A percentile compares a stretch with the other conserved stretches of the same genome.
Conservation (phyloP, 2,888 invertebrate genomes). For the Eupithecia tripunctaria region DNA sequence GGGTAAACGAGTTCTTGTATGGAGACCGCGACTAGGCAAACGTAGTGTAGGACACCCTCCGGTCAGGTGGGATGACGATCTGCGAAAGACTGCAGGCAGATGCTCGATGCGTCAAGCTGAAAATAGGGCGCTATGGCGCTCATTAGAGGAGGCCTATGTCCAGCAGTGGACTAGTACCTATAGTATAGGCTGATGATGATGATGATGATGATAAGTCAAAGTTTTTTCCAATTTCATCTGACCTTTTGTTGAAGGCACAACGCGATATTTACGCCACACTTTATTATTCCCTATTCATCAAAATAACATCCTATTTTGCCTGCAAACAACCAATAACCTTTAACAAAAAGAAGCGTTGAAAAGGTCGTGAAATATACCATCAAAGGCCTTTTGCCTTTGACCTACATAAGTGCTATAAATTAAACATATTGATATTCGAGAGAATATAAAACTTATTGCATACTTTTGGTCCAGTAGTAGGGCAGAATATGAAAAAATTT, state of each 20-base stretch:
- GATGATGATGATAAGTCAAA: too few species aligned
- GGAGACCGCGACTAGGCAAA: too few species aligned
- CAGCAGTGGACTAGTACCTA: too few species aligned
- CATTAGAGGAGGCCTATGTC: too few species aligned
- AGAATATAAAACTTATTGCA: background rate
- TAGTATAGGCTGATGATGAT: too few species aligned
- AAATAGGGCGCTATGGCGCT: too few species aligned
- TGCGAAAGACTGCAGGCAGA: too few species aligned
- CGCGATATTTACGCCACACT: constrained; percentile 2
- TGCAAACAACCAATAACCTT: constrained; percentile 22
- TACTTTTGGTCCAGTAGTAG: background rate
- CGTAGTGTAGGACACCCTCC: too few species aligned
- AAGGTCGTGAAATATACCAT: constrained; percentile 14
- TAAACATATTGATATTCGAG: constrained; percentile 34
- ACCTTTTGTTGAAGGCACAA: background rate
- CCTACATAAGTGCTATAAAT: constrained; percentile 44
- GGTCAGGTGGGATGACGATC: too few species aligned
- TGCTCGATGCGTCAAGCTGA: too few species aligned
- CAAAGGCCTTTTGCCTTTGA: constrained; percentile 24
- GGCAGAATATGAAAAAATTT: background rate
- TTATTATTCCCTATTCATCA: constrained; percentile 26
- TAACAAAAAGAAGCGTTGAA: constrained; percentile 16
- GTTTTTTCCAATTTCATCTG: background rate
- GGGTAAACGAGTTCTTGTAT: too few species aligned
- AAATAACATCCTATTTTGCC: constrained; percentile 29